phyloP scores from a whole-genome alignment of 2,888 invertebrate genomes.

The Amiota minor region DNA sequence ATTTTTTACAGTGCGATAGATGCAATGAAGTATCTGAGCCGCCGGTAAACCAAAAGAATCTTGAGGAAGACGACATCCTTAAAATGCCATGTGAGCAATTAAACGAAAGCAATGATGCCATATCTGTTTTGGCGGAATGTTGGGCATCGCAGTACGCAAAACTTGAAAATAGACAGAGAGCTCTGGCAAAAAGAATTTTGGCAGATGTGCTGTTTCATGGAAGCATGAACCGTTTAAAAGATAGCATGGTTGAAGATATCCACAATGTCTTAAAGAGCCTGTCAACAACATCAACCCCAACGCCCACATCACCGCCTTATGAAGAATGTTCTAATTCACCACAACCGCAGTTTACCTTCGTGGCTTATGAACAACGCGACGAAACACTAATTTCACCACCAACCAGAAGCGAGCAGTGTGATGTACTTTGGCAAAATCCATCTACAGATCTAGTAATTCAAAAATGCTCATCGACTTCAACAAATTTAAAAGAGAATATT shows the following conservation, averaged over 20 bases:
- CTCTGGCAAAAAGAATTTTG: constrained; percentile 26
- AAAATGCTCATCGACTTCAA: no score
- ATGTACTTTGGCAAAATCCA: no score
- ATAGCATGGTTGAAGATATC: constrained; percentile 26
- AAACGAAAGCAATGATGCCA: neutral
- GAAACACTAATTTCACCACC: no score
- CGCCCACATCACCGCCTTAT: neutral
- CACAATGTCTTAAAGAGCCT: constrained; percentile 23
- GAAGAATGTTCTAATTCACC: neutral
- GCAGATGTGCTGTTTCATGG: constrained; percentile 28
- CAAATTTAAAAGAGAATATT: no score
- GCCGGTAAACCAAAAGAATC: neutral
- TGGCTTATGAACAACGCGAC: neutral
- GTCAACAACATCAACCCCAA: neutral
- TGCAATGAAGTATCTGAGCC: neutral
- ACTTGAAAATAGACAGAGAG: constrained; percentile 21
- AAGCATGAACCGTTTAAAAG: constrained; percentile 23
- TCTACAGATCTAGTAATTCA: no score
- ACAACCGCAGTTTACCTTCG: neutral
- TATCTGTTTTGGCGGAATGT: neutral
- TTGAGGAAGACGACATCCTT: neutral
- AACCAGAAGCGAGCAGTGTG: no score
- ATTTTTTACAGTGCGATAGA: neutral
- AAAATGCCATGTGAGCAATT: neutral
- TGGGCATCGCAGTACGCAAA: neutral